phyloP scores from a whole-genome alignment of 2,888 invertebrate species.

The Parnassius glacialis region DNA sequence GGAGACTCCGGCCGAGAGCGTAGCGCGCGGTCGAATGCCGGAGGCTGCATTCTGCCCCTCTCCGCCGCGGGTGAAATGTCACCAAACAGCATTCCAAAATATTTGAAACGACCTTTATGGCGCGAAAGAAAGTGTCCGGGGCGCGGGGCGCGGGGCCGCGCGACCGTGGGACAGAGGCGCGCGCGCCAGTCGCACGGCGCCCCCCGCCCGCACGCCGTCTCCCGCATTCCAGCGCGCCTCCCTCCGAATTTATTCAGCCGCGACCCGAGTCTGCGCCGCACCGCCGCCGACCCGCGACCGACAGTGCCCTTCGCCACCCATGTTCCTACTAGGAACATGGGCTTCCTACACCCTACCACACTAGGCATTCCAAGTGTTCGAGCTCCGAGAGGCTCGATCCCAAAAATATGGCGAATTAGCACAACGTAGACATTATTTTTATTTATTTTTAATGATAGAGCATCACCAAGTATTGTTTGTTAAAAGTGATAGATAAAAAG shows the following conservation, averaged over 20 bases:
- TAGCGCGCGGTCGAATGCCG: slow-evolving; percentile 62
- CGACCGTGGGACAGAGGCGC: slow-evolving; percentile 86
- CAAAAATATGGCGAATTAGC: neutral
- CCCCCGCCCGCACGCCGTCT: slow-evolving; percentile 54
- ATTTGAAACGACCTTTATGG: slow-evolving; percentile 82
- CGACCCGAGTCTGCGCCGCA: slow-evolving; percentile 48
- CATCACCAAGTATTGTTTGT: too few species aligned
- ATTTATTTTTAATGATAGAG: too few species aligned
- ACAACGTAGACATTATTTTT: too few species aligned
- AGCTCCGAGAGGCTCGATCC: neutral
- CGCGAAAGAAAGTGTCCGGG: slow-evolving; percentile 77
- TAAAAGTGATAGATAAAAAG: neutral
- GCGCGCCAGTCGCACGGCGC: slow-evolving; percentile 78
- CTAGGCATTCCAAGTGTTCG: neutral
- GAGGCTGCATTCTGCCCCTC: slow-evolving; percentile 61
- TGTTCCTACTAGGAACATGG: neutral
- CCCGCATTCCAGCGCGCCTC: slow-evolving; percentile 56
- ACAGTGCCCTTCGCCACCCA: slow-evolving; percentile 31
- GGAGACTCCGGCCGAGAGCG: slow-evolving; percentile 36
- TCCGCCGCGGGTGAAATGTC: slow-evolving; percentile 76
- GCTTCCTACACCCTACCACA: slow-evolving; percentile 1
- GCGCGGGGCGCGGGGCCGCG: slow-evolving; percentile 73
- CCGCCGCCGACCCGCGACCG: slow-evolving; percentile 29
- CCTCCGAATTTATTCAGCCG: slow-evolving; percentile 79
- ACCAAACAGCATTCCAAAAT: slow-evolving; percentile 80